A percentile compares a stretch with the other conserved stretches of the same genome.
Evolutionary conservation across 1,140 invertebrate genomes (phyloP).

Genomic region (Prorops nasuta): DNA sequence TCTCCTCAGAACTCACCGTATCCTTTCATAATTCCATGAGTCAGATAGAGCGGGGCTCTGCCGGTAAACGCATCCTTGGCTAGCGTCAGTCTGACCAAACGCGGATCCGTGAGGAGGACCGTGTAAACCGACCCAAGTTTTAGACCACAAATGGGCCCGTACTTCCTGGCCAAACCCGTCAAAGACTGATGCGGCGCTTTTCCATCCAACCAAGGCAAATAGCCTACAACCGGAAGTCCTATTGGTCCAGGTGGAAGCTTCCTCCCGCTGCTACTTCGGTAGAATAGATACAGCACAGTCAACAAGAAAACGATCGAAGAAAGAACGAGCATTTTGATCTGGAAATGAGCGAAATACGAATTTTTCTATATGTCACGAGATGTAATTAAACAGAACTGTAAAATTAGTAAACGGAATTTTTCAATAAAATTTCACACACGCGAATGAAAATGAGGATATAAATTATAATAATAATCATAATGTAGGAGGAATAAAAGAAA

Average conservation of each 20-base stretch:
- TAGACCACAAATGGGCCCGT: conserved; percentile 71
- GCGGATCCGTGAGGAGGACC: conserved; percentile 72
- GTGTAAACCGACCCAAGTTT: conserved; percentile 71
- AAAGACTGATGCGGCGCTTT: conserved; percentile 69
- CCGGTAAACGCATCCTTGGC: conserved; percentile 68
- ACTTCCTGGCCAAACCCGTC: conserved; percentile 63
- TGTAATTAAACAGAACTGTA: neutral
- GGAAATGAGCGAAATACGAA: conserved; percentile 7
- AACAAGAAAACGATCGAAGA: no score
- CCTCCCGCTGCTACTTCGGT: no score
- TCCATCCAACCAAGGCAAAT: conserved; percentile 69
- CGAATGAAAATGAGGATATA: no score
- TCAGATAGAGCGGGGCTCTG: conserved; percentile 76
- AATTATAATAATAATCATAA: no score
- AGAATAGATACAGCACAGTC: no score
- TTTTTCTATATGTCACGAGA: neutral
- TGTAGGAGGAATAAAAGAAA: no score
- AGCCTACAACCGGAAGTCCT: conserved; percentile 76
- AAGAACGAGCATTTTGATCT: neutral
- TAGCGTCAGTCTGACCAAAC: conserved; percentile 68
- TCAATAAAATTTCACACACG: no score
- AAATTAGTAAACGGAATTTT: no score
- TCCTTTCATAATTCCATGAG: conserved; percentile 83
- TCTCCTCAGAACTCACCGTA: no score
- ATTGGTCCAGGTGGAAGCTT: conserved; percentile 75